Percentiles rank a stretch among this genome's conserved stretches.
Evolutionary conservation across 2,888 invertebrate genomes (phyloP).

Genomic region (Agrotis puta): DNA sequence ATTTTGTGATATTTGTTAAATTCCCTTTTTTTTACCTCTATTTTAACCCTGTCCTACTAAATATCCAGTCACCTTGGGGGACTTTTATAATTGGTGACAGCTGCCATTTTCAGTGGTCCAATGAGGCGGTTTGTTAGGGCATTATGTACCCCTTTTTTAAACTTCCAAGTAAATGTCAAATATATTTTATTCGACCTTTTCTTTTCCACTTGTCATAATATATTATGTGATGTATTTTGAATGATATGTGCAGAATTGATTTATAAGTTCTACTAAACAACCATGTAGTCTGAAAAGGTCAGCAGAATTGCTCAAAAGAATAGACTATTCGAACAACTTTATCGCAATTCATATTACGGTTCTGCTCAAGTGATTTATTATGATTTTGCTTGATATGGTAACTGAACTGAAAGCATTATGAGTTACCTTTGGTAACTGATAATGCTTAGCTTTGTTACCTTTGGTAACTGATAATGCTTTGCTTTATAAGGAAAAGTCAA

Average conservation of each 20-base stretch:
- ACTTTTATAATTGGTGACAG: background rate
- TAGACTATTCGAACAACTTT: too few species aligned
- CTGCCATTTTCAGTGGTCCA: background rate
- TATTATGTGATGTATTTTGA: too few species aligned
- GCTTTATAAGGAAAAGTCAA: slow-evolving; percentile 11
- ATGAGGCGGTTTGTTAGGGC: background rate
- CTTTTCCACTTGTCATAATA: too few species aligned
- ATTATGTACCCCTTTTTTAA: background rate
- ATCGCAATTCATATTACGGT: too few species aligned
- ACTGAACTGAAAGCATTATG: too few species aligned
- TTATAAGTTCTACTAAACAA: too few species aligned
- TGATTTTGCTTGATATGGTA: too few species aligned
- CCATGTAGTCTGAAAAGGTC: too few species aligned
- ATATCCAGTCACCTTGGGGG: slow-evolving; percentile 5
- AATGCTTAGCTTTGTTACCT: too few species aligned
- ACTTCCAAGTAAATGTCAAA: background rate
- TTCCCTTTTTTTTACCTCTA: background rate
- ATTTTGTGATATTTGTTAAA: background rate
- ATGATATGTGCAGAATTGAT: too few species aligned
- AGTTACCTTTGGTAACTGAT: background rate
- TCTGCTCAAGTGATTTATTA: too few species aligned
- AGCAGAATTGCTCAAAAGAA: too few species aligned
- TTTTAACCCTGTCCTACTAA: background rate
- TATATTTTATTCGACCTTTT: background rate
- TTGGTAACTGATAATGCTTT: background rate